Evolutionary conservation across 2,888 invertebrate genomes (phyloP).

Genomic region (Cephus rjabovi): DNA sequence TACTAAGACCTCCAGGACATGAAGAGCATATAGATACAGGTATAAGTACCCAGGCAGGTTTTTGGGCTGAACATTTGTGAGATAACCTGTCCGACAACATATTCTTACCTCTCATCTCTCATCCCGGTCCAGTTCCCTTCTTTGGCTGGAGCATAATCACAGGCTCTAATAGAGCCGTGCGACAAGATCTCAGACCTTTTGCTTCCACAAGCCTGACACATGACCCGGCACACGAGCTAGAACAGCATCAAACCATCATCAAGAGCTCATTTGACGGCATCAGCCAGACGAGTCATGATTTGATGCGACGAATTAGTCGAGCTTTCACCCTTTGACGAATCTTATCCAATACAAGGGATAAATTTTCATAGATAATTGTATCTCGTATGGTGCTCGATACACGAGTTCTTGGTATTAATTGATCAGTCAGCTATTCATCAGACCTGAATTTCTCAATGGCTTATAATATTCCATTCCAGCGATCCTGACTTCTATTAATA

Average conservation of each 20-base stretch:
- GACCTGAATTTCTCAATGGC: neutral
- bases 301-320: neutral
- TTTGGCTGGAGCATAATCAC: constrained; percentile 14
- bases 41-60: constrained; percentile 39
- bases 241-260: neutral
- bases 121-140: constrained; percentile 42
- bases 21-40: constrained; percentile 12
- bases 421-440: neutral
- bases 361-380: neutral
- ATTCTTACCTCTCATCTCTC: constrained; percentile 34
- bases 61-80: constrained; percentile 46
- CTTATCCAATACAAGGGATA: neutral
- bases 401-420: neutral
- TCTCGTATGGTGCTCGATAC: neutral
- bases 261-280: neutral
- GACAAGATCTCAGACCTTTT: constrained; percentile 28
- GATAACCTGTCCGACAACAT: constrained; percentile 48
- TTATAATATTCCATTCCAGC: neutral
- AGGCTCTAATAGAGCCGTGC: constrained; percentile 15
- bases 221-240: constrained; percentile 21
- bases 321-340: neutral
- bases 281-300: neutral
- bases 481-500: neutral
- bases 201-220: constrained; percentile 33
- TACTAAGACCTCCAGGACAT: neutral